Evolutionary conservation across 1,140 invertebrate genomes (phyloP).

Genomic region (Scaptomyza hsui): DNA sequence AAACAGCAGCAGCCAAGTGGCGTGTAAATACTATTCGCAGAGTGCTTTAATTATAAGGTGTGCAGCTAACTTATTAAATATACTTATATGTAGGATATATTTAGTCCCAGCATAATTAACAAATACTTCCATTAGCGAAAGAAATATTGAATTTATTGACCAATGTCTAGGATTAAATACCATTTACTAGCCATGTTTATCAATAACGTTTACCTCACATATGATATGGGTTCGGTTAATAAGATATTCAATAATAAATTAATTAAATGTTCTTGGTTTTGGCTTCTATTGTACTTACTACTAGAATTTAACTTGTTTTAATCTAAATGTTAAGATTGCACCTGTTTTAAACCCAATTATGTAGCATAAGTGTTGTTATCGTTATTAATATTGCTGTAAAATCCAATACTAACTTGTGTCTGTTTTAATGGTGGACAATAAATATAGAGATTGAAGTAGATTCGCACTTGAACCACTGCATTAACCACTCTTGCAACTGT

Average conservation of each 20-base stretch:
- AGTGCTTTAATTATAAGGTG: conserved; percentile 34
- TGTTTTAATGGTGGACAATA: conserved; percentile 30
- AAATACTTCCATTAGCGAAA: not conserved
- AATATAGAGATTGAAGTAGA: conserved; percentile 9
- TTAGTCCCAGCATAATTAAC: not conserved
- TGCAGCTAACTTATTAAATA: conserved; percentile 7
- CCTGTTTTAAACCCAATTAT: not conserved
- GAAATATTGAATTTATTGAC: conserved; percentile 23
- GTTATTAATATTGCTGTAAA: conserved; percentile 28
- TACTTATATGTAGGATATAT: no score
- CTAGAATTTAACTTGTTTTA: not conserved
- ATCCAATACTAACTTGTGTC: conserved; percentile 5
- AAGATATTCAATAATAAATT: not conserved
- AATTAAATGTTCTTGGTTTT: not conserved
- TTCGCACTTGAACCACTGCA: not conserved
- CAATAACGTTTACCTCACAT: conserved; percentile 15
- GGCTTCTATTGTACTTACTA: not conserved
- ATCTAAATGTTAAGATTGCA: conserved; percentile 7
- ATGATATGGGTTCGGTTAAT: no score
- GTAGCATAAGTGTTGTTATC: conserved; percentile 14
- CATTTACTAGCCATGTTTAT: conserved; percentile 2
- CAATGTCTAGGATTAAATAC: conserved; percentile 31
- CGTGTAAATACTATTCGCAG: conserved; percentile 58
- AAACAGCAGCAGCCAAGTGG: not conserved
- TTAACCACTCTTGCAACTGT: conserved; percentile 1